Percentiles rank a stretch among this genome's conserved stretches.
Conservation (phyloP, 1,140 invertebrate species). For the Drosophila quadrilineata region DNA sequence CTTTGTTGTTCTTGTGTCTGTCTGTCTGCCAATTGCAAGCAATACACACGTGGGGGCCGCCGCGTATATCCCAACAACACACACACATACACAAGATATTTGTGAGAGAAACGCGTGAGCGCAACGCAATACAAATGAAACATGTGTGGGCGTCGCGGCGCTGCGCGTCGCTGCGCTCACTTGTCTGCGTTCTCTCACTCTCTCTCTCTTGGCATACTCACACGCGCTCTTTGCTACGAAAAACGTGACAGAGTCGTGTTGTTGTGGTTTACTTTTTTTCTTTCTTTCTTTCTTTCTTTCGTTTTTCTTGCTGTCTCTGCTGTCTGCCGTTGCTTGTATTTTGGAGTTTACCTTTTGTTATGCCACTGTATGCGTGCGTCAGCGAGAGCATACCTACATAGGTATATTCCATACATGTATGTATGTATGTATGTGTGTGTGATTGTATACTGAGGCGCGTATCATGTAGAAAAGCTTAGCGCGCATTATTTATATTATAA, state of each 20-base stretch:
- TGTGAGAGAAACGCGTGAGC: slow-evolving; percentile 37
- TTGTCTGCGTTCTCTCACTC: not conserved
- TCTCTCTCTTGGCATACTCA: slow-evolving; percentile 31
- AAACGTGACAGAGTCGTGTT: slow-evolving; percentile 74
- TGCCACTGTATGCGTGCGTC: slow-evolving; percentile 41
- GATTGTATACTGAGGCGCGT: slow-evolving; percentile 50
- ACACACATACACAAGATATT: slow-evolving; percentile 9
- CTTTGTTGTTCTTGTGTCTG: slow-evolving; percentile 49
- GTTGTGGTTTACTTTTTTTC: slow-evolving; percentile 54
- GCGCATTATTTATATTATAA: slow-evolving; percentile 68
- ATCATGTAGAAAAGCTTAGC: slow-evolving; percentile 73
- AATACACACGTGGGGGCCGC: slow-evolving; percentile 67
- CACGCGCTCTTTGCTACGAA: too few species aligned
- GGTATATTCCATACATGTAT: not conserved
- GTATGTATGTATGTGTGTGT: slow-evolving; percentile 28
- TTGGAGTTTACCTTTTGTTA: slow-evolving; percentile 43
- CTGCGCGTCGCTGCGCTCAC: not conserved
- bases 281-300: too few species aligned
- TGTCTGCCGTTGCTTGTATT: slow-evolving; percentile 21
- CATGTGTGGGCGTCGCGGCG: slow-evolving; percentile 56
- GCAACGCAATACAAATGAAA: slow-evolving; percentile 16
- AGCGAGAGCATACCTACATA: slow-evolving; percentile 26
- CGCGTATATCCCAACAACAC: not conserved
- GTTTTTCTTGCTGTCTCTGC: slow-evolving; percentile 25
- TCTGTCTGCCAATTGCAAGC: slow-evolving; percentile 1